These are phyloP conservation scores for Thermophis baileyi DNA, from an alignment of 2,113 vertebrate genomes.

Conservation along the genomic window DNA sequence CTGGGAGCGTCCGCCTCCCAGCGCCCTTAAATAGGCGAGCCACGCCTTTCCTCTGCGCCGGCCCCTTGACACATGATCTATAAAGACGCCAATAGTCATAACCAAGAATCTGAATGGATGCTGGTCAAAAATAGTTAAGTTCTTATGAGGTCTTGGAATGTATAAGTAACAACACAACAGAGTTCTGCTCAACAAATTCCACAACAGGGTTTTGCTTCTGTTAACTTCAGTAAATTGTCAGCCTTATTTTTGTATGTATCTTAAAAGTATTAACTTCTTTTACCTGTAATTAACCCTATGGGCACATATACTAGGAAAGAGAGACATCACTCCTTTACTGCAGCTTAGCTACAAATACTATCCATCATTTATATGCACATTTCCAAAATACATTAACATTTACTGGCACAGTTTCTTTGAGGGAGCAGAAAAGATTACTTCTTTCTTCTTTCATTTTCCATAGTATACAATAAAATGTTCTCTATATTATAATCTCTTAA, in stretches of 20 bases:
- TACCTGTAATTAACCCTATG: neutral
- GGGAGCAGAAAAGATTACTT: neutral
- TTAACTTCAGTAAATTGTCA: neutral
- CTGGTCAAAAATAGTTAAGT: neutral
- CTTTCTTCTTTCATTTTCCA: neutral
- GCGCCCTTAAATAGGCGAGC: no score
- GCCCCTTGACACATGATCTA: neutral
- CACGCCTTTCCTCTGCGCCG: no score
- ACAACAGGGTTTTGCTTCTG: neutral
- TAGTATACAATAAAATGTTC: neutral
- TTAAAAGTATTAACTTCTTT: neutral
- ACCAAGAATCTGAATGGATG: neutral
- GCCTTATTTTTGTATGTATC: neutral
- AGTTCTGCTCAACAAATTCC: neutral
- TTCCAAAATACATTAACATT: neutral
- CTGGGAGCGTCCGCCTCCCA: no score
- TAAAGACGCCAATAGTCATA: neutral
- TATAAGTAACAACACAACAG: neutral
- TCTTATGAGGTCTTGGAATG: neutral
- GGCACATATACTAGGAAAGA: neutral
- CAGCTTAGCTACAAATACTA: fast-evolving
- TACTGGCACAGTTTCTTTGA: slow-evolving; percentile 1
- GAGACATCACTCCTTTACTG: neutral
- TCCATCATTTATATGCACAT: neutral
- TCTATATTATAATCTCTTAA: neutral